phyloP scores from a whole-genome alignment of 2,888 invertebrate genomes.

The Andrena minutula region DNA sequence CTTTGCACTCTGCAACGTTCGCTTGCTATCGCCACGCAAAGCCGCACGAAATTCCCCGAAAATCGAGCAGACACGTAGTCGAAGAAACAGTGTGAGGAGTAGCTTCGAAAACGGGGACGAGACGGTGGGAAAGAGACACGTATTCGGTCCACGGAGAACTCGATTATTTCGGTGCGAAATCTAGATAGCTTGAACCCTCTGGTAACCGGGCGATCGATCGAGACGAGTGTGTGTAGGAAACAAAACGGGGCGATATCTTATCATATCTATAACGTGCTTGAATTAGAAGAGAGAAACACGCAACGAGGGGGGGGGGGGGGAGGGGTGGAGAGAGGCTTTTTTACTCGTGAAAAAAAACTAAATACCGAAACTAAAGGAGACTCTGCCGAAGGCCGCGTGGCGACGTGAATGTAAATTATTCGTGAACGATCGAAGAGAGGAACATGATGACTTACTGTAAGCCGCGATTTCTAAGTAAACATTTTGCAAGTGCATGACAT shows the following conservation, averaged over 20 bases:
- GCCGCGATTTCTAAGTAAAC: slow-evolving; percentile 73
- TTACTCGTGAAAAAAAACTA: slow-evolving; percentile 70
- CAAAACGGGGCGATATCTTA: slow-evolving; percentile 59
- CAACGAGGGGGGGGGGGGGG: slow-evolving; percentile 19
- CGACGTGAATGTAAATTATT: slow-evolving; percentile 42
- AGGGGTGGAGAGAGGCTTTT: slow-evolving; percentile 70
- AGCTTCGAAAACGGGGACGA: slow-evolving; percentile 9
- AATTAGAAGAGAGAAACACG: slow-evolving; percentile 69
- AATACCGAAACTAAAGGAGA: slow-evolving; percentile 38
- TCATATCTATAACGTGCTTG: slow-evolving; percentile 81
- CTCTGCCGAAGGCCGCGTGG: slow-evolving; percentile 40
- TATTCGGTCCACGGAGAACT: slow-evolving; percentile 18
- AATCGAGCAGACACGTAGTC: slow-evolving; percentile 1
- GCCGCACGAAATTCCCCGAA: not conserved
- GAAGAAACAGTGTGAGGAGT: not conserved
- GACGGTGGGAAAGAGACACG: not conserved
- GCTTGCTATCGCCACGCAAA: not conserved
- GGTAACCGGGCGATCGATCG: slow-evolving; percentile 56
- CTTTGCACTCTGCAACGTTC: not conserved
- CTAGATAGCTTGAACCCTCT: slow-evolving; percentile 35
- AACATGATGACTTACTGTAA: slow-evolving; percentile 59
- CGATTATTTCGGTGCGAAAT: slow-evolving; percentile 46
- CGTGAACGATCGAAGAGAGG: slow-evolving; percentile 36
- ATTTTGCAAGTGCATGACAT: slow-evolving; percentile 74
- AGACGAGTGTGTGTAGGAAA: slow-evolving; percentile 50